Percentiles rank a stretch among this genome's conserved stretches.
These are phyloP conservation scores for Amblyjoppa fuscipennis DNA, from an alignment of 2,888 invertebrate genomes.

Conservation along the genomic window DNA sequence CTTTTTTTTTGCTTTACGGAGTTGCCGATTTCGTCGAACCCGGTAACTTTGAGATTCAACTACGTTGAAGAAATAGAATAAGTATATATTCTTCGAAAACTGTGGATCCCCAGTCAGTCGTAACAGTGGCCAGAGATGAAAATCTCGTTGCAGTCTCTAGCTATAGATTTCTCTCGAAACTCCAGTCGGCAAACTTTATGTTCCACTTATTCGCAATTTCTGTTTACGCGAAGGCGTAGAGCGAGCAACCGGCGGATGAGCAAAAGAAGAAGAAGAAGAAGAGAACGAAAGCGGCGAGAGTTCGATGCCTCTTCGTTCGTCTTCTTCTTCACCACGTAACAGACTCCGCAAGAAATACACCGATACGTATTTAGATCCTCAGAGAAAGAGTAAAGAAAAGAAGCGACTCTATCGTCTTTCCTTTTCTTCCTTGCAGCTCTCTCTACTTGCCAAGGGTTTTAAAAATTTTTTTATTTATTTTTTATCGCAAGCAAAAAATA, in stretches of 20 bases:
- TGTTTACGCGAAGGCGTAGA: slow-evolving; percentile 36
- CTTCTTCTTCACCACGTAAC: background rate
- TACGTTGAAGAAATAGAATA: background rate
- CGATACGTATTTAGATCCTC: slow-evolving; percentile 28
- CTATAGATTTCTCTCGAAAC: slow-evolving; percentile 45
- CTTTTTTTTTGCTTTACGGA: background rate
- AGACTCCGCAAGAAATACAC: slow-evolving; percentile 9
- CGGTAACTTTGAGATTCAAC: slow-evolving; percentile 4
- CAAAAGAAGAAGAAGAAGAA: slow-evolving; percentile 37
- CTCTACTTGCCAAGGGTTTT: background rate
- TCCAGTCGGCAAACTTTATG: slow-evolving; percentile 44
- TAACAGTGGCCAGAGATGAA: background rate
- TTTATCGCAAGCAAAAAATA: slow-evolving; percentile 4
- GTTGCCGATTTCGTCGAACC: background rate
- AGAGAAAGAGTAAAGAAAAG: background rate
- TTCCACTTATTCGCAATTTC: slow-evolving; percentile 59
- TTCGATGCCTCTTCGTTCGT: slow-evolving; percentile 44
- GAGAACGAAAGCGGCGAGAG: slow-evolving; percentile 43
- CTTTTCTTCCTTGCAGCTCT: background rate
- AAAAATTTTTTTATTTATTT: background rate
- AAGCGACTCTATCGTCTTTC: background rate
- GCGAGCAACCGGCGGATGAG: slow-evolving; percentile 4
- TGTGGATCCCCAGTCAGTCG: background rate
- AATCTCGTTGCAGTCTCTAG: background rate
- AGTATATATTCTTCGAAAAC: background rate